Evolutionary conservation across 2,797 vertebrate species (phyloP).

Genomic region (Falco peregrinus): DNA sequence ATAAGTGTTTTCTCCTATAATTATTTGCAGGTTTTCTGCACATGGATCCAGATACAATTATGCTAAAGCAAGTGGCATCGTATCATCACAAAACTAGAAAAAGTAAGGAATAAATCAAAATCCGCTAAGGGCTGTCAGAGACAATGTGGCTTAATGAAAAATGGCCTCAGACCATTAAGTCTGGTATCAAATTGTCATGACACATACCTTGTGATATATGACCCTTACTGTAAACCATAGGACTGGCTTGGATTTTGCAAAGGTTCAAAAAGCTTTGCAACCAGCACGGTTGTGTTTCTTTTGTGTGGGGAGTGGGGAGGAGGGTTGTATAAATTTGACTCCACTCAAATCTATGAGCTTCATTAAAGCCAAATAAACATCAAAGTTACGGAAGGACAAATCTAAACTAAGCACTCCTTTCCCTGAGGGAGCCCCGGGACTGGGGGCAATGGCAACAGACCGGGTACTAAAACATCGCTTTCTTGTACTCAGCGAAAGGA

Average conservation of each 20-base stretch:
- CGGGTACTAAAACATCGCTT: neutral
- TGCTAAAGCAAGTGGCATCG: neutral
- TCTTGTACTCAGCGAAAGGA: neutral
- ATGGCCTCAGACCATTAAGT: accelerated
- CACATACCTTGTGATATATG: neutral
- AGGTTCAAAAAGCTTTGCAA: neutral
- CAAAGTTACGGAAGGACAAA: neutral
- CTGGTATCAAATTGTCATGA: neutral
- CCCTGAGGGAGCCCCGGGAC: neutral
- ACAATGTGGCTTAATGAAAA: neutral
- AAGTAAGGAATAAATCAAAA: neutral
- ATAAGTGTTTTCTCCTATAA: neutral
- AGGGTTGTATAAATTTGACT: neutral
- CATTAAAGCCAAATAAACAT: neutral
- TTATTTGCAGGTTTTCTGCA: neutral
- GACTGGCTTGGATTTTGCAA: neutral
- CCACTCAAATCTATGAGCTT: neutral
- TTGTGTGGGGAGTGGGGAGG: neutral
- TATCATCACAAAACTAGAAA: neutral
- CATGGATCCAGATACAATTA: neutral
- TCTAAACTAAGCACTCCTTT: neutral
- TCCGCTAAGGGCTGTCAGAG: accelerated
- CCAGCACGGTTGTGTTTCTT: neutral
- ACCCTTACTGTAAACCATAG: neutral
- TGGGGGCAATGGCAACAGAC: neutral